Percentiles rank a stretch among this genome's conserved stretches.
These are phyloP conservation scores for Amphibalanus amphitrite DNA, from an alignment of 1,140 invertebrate genomes.

Conservation along the genomic window DNA sequence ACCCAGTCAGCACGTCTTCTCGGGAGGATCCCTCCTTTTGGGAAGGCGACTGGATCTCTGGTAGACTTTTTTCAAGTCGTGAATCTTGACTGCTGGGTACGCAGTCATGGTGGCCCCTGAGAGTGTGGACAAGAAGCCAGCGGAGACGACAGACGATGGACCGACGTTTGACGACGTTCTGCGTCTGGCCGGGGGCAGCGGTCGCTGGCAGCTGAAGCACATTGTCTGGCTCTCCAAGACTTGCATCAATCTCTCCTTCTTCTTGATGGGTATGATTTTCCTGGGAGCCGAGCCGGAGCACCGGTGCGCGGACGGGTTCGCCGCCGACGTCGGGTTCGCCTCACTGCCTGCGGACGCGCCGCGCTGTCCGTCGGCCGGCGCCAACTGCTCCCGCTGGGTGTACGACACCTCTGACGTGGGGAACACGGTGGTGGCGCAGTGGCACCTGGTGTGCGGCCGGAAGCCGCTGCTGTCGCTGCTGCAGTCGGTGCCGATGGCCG, in stretches of 20 bases:
- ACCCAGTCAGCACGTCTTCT: no score
- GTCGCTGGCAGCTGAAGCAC: neutral
- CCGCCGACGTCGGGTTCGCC: neutral
- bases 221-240: neutral
- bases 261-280: neutral
- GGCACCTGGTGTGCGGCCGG: slow-evolving; percentile 15
- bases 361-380: slow-evolving; percentile 2
- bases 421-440: slow-evolving; percentile 37
- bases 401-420: slow-evolving; percentile 55
- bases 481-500: slow-evolving; percentile 17
- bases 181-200: neutral
- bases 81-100: no score
- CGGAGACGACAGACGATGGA: neutral
- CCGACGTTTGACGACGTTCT: neutral
- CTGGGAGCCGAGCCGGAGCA: slow-evolving; percentile 7
- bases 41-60: no score
- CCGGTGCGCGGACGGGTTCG: slow-evolving; percentile 1
- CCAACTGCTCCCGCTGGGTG: slow-evolving; percentile 35
- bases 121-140: no score
- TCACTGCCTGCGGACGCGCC: slow-evolving; percentile 21
- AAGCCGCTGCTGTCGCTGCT: slow-evolving; percentile 14
- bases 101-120: no score
- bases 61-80: no score
- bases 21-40: no score
- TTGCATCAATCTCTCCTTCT: neutral